Conservation (phyloP, 2,797 vertebrate genomes). For the Gobio occitaniae region DNA sequence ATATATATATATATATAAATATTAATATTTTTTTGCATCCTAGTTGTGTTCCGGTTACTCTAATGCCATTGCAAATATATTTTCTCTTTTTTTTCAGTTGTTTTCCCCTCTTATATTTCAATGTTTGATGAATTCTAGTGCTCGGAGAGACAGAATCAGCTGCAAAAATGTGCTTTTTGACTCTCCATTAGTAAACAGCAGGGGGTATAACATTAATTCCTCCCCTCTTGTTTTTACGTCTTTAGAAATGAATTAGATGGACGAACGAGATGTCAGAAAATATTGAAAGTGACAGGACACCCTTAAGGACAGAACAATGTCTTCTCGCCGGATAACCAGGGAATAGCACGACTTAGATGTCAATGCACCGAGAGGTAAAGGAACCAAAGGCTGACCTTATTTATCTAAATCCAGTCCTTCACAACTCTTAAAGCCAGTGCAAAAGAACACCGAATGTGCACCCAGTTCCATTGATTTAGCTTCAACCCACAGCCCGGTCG, state of each 20-base stretch:
- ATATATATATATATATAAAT: not conserved
- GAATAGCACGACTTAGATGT: conserved; percentile 9
- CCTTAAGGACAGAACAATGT: conserved; percentile 47
- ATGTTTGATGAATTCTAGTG: not conserved
- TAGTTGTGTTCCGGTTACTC: not conserved
- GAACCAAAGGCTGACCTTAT: conserved; percentile 33
- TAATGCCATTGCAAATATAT: not conserved
- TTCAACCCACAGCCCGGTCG: not conserved
- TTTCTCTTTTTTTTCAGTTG: not conserved
- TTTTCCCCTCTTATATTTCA: not conserved
- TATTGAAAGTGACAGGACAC: conserved; percentile 50
- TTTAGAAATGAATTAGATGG: conserved; percentile 1
- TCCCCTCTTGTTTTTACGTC: conserved; percentile 30
- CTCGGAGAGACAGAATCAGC: not conserved
- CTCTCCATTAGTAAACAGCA: conserved; percentile 26
- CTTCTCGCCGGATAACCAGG: conserved; percentile 14
- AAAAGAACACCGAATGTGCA: conserved; percentile 3
- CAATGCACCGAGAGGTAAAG: not conserved
- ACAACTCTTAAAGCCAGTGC: not conserved
- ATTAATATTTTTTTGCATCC: conserved; percentile 7
- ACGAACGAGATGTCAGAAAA: conserved; percentile 30
- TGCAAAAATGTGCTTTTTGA: not conserved
- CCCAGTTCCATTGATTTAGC: conserved; percentile 34
- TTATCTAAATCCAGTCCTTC: conserved; percentile 42
- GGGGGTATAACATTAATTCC: not conserved